A percentile compares a stretch with the other conserved stretches of the same genome.
phyloP scores from a whole-genome alignment of 2,113 vertebrate genomes.

The Ammospiza caudacuta region DNA sequence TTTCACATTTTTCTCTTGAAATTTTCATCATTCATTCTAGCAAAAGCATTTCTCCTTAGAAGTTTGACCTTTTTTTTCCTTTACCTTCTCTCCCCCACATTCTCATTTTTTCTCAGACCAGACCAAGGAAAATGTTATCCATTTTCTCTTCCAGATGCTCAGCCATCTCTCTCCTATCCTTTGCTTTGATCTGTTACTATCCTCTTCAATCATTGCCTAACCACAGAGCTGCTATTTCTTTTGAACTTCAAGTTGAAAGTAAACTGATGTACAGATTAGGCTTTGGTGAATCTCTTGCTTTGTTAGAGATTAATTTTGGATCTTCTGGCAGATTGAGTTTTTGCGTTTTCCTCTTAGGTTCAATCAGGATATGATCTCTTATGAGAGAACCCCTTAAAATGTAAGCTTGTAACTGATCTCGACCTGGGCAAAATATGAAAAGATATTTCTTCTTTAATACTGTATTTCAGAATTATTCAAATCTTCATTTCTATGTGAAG shows the following conservation, averaged over 20 bases:
- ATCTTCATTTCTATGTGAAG: not conserved
- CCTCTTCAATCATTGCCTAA: slow-evolving; percentile 45
- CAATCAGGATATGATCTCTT: not conserved
- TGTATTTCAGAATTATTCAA: not conserved
- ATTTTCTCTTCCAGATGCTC: slow-evolving; percentile 34
- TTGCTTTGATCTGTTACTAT: slow-evolving; percentile 59
- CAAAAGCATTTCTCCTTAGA: not conserved
- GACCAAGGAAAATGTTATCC: slow-evolving; percentile 18
- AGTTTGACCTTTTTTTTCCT: slow-evolving; percentile 1
- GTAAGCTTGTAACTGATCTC: not conserved
- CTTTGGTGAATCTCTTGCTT: not conserved
- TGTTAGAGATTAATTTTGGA: slow-evolving; percentile 9
- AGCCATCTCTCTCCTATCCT: not conserved
- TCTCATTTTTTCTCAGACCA: slow-evolving; percentile 11
- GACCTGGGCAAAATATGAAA: not conserved
- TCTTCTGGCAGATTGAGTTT: not conserved
- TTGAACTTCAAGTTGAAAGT: slow-evolving; percentile 55
- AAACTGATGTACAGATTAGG: not conserved
- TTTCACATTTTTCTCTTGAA: slow-evolving; percentile 8
- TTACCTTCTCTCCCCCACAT: not conserved
- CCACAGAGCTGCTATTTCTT: slow-evolving; percentile 35
- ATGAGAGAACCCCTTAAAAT: not conserved
- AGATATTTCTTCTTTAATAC: not conserved
- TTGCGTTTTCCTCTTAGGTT: not conserved
- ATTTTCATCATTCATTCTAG: not conserved